These are phyloP conservation scores for Bufotes viridis DNA, from an alignment of 2,797 vertebrate genomes.

Conservation along the genomic window DNA sequence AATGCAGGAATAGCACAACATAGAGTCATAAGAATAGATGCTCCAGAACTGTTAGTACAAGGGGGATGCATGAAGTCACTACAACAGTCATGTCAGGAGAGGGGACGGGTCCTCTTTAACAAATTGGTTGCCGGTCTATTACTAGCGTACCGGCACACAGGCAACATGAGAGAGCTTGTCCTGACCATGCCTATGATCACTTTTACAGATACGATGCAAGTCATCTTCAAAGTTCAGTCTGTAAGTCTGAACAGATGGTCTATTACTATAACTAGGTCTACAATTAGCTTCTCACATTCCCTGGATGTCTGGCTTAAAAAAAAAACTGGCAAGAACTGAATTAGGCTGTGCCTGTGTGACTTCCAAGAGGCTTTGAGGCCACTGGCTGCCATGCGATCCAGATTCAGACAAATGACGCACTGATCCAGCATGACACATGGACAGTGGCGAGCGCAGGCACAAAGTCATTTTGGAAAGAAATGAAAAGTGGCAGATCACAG, in stretches of 20 bases:
- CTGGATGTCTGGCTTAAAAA: slow-evolving; percentile 55
- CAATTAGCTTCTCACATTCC: slow-evolving; percentile 65
- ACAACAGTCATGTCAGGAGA: too few relatives aligned
- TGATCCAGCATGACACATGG: slow-evolving; percentile 22
- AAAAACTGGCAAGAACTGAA: slow-evolving; percentile 51
- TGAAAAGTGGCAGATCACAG: not conserved
- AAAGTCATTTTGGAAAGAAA: slow-evolving; percentile 7
- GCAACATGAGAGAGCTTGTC: not conserved
- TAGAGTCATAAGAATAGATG: too few relatives aligned
- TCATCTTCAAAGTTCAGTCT: slow-evolving; percentile 62
- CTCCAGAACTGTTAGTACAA: too few relatives aligned
- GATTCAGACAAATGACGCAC: slow-evolving; percentile 21
- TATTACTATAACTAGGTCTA: slow-evolving; percentile 65
- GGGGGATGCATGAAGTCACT: too few relatives aligned
- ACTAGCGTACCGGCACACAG: not conserved
- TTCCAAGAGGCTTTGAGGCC: not conserved
- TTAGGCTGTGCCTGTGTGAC: slow-evolving; percentile 54
- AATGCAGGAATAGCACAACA: too few relatives aligned
- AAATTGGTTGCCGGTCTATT: not conserved
- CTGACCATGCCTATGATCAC: not conserved
- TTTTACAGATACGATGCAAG: slow-evolving; percentile 40
- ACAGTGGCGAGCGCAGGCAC: slow-evolving; percentile 10
- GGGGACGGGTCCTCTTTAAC: too few relatives aligned
- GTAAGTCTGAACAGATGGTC: slow-evolving; percentile 64
- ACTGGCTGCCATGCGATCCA: slow-evolving; percentile 6